Percentiles rank a stretch among this genome's conserved stretches.
Evolutionary conservation across 2,113 vertebrate genomes (phyloP).

Genomic region (Forbesichthys agassizii): DNA sequence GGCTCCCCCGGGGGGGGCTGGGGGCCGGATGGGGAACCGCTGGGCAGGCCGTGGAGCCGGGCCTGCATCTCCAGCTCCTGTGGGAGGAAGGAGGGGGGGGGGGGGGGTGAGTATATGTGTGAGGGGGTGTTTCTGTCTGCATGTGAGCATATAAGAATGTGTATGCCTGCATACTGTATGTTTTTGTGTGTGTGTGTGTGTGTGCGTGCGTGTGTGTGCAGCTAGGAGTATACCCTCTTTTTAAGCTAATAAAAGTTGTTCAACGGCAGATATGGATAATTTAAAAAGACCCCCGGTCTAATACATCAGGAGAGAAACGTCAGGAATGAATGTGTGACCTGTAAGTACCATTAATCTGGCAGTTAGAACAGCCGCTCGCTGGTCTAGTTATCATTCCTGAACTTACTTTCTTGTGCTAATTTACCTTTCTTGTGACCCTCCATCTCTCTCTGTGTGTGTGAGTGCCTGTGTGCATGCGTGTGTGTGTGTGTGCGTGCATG

Average conservation of each 20-base stretch:
- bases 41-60: slow-evolving; percentile 86
- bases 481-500: background rate
- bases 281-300: slow-evolving; percentile 40
- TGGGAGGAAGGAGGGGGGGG: background rate
- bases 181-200: slow-evolving; percentile 8
- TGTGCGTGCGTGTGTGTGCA: slow-evolving; percentile 16
- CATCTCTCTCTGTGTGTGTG: background rate
- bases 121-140: background rate
- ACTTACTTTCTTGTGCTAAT: too few species aligned
- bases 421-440: too few species aligned
- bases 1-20: slow-evolving; percentile 78
- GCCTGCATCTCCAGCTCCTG: slow-evolving; percentile 99
- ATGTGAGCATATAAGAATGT: slow-evolving; percentile 1
- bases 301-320: slow-evolving; percentile 52
- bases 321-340: too few species aligned
- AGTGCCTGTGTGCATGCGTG: slow-evolving; percentile 1
- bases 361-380: too few species aligned
- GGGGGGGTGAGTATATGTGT: background rate
- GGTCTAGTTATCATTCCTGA: too few species aligned
- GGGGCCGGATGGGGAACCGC: slow-evolving; percentile 83
- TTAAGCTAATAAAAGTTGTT: slow-evolving; percentile 73
- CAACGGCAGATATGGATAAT: slow-evolving; percentile 74
- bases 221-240: slow-evolving; percentile 66
- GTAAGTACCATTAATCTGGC: too few species aligned
- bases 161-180: too few species aligned